A percentile compares a stretch with the other conserved stretches of the same genome.
Conservation (phyloP, 30 jellyfish, hydroid and myxozoan species). For the Pelagia noctiluca region DNA sequence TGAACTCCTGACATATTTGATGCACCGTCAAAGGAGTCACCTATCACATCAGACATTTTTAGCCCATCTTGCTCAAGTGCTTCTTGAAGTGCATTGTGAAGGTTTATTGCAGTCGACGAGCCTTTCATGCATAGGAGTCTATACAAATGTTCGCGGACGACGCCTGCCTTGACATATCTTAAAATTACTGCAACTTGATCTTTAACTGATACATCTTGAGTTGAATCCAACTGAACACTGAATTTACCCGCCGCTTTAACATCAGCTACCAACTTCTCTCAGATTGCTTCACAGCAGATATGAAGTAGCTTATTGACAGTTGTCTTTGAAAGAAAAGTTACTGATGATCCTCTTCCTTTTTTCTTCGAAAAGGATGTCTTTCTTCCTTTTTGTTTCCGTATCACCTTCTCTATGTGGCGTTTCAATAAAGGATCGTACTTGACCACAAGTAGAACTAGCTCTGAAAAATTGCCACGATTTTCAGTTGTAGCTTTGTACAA, state of each 20-base stretch:
- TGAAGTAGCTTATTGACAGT: background rate
- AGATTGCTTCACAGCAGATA: background rate
- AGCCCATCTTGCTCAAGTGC: constrained; percentile 22
- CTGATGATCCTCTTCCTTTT: constrained; percentile 8
- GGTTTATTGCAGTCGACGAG: background rate
- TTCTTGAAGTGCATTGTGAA: background rate
- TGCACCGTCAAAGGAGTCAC: constrained; percentile 9
- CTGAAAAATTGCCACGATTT: background rate
- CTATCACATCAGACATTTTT: background rate
- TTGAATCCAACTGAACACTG: background rate
- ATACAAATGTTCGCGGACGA: background rate
- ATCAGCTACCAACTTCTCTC: background rate
- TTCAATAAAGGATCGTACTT: background rate
- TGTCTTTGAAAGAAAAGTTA: background rate
- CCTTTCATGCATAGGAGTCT: background rate
- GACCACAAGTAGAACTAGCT: background rate
- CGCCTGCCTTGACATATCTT: background rate
- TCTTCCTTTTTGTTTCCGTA: background rate
- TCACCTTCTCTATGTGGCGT: constrained; percentile 20
- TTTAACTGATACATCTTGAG: background rate
- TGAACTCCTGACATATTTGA: constrained; percentile 11
- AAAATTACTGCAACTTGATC: background rate
- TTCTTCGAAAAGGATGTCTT: constrained; percentile 3
- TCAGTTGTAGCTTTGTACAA: constrained; percentile 19
- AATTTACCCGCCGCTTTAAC: background rate